These are phyloP conservation scores for Philotrypesis tridentata DNA, from an alignment of 1,140 invertebrate genomes.

Conservation along the genomic window DNA sequence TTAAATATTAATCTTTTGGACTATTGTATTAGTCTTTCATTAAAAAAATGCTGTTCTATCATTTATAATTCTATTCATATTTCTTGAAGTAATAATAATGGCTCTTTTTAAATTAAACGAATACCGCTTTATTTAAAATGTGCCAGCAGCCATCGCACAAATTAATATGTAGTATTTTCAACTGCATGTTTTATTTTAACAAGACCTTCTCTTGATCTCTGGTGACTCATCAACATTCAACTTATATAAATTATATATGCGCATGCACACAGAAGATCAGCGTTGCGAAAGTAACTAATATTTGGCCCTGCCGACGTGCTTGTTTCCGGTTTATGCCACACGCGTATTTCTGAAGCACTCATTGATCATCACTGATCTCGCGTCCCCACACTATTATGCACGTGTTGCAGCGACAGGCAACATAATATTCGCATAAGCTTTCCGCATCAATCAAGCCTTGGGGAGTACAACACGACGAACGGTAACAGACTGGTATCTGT, in stretches of 20 bases:
- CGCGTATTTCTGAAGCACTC: not conserved
- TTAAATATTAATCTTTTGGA: too few relatives aligned
- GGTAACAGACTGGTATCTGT: not conserved
- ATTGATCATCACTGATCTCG: not conserved
- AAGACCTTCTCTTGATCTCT: not conserved
- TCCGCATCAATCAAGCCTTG: not conserved
- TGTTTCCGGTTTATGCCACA: not conserved
- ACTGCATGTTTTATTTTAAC: not conserved
- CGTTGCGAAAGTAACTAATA: not conserved
- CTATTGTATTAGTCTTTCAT: too few relatives aligned
- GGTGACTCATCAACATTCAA: not conserved
- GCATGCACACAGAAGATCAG: not conserved
- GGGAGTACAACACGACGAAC: not conserved
- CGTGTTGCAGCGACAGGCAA: not conserved
- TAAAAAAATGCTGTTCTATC: too few relatives aligned
- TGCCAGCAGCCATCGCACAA: not conserved
- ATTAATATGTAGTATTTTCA: conserved; percentile 10
- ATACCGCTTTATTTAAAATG: too few relatives aligned
- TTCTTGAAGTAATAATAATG: not conserved
- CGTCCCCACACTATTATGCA: not conserved
- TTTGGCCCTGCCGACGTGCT: not conserved
- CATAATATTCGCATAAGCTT: not conserved
- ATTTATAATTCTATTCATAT: not conserved
- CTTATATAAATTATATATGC: too few relatives aligned
- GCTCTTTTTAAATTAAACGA: not conserved